Evolutionary conservation across 2,888 invertebrate species (phyloP), one percentile per base, ranked within the genome.

Genomic region (Eudiplozoon nipponicum): DNA sequence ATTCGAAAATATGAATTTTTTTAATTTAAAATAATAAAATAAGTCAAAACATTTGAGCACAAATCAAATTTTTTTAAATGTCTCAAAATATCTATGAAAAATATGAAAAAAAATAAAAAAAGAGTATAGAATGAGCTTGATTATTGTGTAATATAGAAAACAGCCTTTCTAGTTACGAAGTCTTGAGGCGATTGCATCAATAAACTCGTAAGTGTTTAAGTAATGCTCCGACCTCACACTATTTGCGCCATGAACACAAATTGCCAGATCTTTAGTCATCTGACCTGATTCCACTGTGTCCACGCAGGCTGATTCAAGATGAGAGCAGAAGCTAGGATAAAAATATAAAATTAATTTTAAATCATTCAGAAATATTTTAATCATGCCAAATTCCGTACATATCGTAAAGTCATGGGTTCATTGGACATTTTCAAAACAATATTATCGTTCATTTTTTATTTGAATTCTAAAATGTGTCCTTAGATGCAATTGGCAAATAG

Each of bases 211-310:
- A 0, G 78, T 78, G 56, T 71, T 67, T 47, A 77, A 63, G 56
- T 65, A 78, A 68, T 74, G 74, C 43, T 69, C 70, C 40, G 72
- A 71, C 55, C 72, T 74, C 11, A 74, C 70, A 53, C 73, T 71
- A 44, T 69, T 66, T 48, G 74, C 50, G 19, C 77, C 77, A 54
- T 77, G 70, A 53, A 78, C 74, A 53, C 76, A 76, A 44, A 69
- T 72, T 15, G 72, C 74, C 50, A 78, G 63, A 61, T 78, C 77
- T 61, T 77, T 78, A 13, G 77, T 78, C 70, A 75, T 70, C 53
- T 72, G 69, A 28, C 77, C 77, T 44, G 67, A 62, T 54, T 77
- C 71, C 5, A 78, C 70, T 46, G 71, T 71, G 50, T 73, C 72
- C 2, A 77, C 67, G 55, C 77, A 78, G 1, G 75, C 72, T 57